Conservation (phyloP, 2,888 invertebrate genomes). For the Chrysodeixis includens region DNA sequence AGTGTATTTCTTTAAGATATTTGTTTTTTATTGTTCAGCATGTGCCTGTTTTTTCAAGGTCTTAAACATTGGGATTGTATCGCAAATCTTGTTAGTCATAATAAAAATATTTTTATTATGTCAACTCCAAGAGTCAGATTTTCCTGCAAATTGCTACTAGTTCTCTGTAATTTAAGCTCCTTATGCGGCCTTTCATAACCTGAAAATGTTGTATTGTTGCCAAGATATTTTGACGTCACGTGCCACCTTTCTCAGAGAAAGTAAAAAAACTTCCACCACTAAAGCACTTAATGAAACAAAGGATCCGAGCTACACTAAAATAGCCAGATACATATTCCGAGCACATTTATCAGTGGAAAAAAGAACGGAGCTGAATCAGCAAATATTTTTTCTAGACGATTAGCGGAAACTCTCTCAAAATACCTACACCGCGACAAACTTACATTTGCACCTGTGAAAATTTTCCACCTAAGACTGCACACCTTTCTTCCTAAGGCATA, state of each 20-base stretch:
- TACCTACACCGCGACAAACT: slow-evolving; percentile 73
- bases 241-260: slow-evolving; percentile 63
- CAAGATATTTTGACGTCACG: slow-evolving; percentile 44
- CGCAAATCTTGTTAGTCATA: no score
- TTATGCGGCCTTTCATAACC: not conserved
- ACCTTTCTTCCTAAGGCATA: slow-evolving; percentile 37
- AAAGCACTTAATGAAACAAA: slow-evolving; percentile 79
- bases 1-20: not conserved
- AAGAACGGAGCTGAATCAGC: slow-evolving; percentile 81
- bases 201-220: slow-evolving; percentile 33
- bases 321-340: slow-evolving; percentile 81
- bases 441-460: slow-evolving; percentile 40
- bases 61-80: no score
- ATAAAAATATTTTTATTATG: no score
- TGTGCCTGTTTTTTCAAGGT: no score
- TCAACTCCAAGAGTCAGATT: no score
- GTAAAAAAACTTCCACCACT: slow-evolving; percentile 59
- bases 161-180: no score
- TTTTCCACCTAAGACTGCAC: not conserved
- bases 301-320: slow-evolving; percentile 74
- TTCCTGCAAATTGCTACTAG: no score
- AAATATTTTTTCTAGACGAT: slow-evolving; percentile 88
- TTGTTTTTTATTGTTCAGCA: not conserved
- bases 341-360: slow-evolving; percentile 84
- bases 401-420: slow-evolving; percentile 84